Base-by-base conservation (phyloP, 2,113 vertebrate genomes). In the Ranitomeya variabilis region DNA sequence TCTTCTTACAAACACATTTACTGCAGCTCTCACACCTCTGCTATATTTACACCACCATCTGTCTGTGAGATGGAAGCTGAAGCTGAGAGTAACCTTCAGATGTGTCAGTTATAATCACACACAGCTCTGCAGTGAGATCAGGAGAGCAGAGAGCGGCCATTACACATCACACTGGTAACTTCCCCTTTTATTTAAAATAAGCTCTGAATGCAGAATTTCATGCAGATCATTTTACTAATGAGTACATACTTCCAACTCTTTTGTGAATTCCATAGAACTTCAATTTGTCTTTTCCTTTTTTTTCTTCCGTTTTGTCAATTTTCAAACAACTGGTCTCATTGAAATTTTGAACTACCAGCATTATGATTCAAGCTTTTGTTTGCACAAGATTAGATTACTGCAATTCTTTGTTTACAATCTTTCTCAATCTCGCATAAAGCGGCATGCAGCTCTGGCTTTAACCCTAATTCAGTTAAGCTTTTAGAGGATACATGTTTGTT, bases 311-410 rank as follows among this genome's bases (percentile, higher is more conserved):
- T 54, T 7, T 64, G 66, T 71, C 23, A 87, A 10, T 21, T 73
- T 51, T 78, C 13, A 55, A 26, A 71, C 23, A 54, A 26, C 51
- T 71, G 45, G 59, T 64, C 69, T 76, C 57, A 76, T 71, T 88
- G 86, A 62, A 55, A 88, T 60, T 74, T 83, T 82, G 60, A 76
- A 69, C 80, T 60, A 60, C n/a, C 87, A 67, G 59, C n/a, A 83
- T 83, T 89, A 89, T 76, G 69, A 89, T 83, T 89, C 57, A 66
- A 62, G 71, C 71, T 83, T 84, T 83, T 89, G 87, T 83, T 89
- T 89, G 69, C 71, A 83, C 21, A 89, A 89, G 87, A 89, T 89
- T 89, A 89, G 87, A 89, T 83, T 77, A 88, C 87, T 55, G 26
- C 45, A 83, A 77, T 89, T 89, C 80, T 77, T 89, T 89, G 71